Evolutionary conservation across 2,888 invertebrate species (phyloP).

Genomic region (Leucophenga maculata): DNA sequence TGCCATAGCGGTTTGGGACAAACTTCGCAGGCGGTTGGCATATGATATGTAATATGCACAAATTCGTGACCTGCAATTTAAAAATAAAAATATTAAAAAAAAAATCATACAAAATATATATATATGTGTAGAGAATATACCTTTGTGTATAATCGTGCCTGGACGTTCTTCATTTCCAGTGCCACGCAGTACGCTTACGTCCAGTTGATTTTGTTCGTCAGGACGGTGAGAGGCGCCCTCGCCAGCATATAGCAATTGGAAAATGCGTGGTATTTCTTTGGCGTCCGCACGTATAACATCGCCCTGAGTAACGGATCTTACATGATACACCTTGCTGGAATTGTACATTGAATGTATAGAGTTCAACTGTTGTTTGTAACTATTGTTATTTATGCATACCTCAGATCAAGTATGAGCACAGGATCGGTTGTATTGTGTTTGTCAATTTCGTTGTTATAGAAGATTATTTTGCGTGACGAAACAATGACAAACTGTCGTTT

Average conservation of each 20-base stretch:
- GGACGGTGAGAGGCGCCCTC: slow-evolving; percentile 93
- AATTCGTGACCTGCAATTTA: slow-evolving; percentile 85
- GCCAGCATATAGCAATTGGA: slow-evolving; percentile 96
- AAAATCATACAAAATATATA: too few relatives aligned
- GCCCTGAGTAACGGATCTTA: slow-evolving; percentile 97
- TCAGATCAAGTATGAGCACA: slow-evolving; percentile 94
- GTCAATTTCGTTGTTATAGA: slow-evolving; percentile 95
- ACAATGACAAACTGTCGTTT: slow-evolving; percentile 97
- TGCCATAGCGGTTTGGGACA: slow-evolving; percentile 98
- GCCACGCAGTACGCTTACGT: slow-evolving; percentile 74
- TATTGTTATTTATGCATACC: slow-evolving; percentile 75
- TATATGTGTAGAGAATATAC: slow-evolving; percentile 70
- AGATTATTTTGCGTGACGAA: slow-evolving; percentile 96
- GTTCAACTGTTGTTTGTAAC: background rate
- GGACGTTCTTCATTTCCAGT: slow-evolving; percentile 70
- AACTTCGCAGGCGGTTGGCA: slow-evolving; percentile 98
- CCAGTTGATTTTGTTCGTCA: slow-evolving; percentile 78
- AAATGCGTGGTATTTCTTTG: slow-evolving; percentile 99
- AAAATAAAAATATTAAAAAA: slow-evolving; percentile 58
- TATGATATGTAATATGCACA: slow-evolving; percentile 95
- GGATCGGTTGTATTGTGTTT: slow-evolving; percentile 93
- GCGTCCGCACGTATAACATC: slow-evolving; percentile 99
- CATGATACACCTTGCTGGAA: slow-evolving; percentile 97
- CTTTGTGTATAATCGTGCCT: slow-evolving; percentile 71
- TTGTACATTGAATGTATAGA: slow-evolving; percentile 14